A percentile compares a stretch with the other conserved stretches of the same genome.
These are phyloP conservation scores for Solea senegalensis DNA, from an alignment of 2,113 vertebrate species.

Conservation along the genomic window DNA sequence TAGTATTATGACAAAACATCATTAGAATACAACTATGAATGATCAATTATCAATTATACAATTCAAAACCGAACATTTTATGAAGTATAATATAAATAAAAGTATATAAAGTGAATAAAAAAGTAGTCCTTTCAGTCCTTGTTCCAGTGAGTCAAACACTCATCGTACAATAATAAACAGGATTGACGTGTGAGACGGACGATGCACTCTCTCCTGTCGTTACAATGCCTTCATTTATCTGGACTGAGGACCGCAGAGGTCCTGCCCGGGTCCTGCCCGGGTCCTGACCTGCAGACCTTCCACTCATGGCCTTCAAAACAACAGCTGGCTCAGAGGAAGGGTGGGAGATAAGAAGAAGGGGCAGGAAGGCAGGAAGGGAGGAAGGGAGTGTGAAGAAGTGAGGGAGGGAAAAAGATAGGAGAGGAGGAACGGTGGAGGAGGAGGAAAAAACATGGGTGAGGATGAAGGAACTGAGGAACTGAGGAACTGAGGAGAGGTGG, in stretches of 20 bases:
- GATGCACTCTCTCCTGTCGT: conserved; percentile 17
- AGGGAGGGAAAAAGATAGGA: conserved; percentile 23
- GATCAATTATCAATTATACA: too few species aligned
- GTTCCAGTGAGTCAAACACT: too few species aligned
- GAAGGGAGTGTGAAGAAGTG: conserved; percentile 35
- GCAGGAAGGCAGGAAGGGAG: conserved; percentile 13
- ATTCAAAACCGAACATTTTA: too few species aligned
- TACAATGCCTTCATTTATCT: conserved; percentile 53
- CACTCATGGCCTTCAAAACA: conserved; percentile 72
- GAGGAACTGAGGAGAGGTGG: conserved; percentile 1
- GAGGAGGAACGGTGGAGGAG: conserved; percentile 1
- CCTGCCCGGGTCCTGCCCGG: conserved; percentile 48
- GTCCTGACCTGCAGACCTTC: conserved; percentile 69
- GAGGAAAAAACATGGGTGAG: conserved; percentile 4
- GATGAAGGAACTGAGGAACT: neutral
- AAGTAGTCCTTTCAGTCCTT: too few species aligned
- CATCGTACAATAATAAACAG: neutral
- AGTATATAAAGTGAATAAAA: too few species aligned
- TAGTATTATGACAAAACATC: too few species aligned
- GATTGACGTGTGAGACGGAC: neutral
- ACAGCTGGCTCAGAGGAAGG: conserved; percentile 73
- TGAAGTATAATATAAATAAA: too few species aligned
- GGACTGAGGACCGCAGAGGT: conserved; percentile 36
- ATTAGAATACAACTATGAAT: too few species aligned
- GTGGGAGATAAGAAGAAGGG: conserved; percentile 46